Base-by-base conservation (phyloP, 2,888 invertebrate genomes). In the Malacosoma neustria region DNA sequence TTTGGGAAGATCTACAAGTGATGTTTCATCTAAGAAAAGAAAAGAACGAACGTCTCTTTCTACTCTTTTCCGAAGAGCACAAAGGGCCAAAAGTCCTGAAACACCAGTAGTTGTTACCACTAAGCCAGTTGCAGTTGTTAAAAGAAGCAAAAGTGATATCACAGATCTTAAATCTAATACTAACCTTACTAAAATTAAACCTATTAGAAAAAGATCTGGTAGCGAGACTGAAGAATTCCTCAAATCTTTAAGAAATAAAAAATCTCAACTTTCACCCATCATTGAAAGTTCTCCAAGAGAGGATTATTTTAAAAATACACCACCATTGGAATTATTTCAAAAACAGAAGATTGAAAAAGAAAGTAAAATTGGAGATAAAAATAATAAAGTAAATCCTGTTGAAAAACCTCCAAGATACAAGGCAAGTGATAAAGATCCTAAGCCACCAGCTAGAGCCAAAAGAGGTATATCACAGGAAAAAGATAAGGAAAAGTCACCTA, bases 201-300 rank as follows among this genome's bases (percentile, higher is more conserved):
- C 85, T 3, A 73, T 87, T 33, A 77, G 89, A 11, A 90, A 90
- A 66, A 76, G 89, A 54, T 81, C 88, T 38, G 89, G 89, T 33
- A 89, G 88, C 61, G 89, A 89, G 63, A 87, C 87, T 48, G 89
- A 90, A 53, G 88, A 89, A 48, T 87, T 87, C 45, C 63, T 86
- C 6, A 87, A 87, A 47, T 86, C 86, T 2, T 69, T 79, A 13
- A 72, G 79, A 47, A 87, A 88, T 38, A 89, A 88, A 47, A 91
- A 92, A 58, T 85, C 90, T 39, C 93, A 92, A 57, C 64, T 94
- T 12, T 93, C 93, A 5, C 94, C 94, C 1, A 94, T 94, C 35
- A 93, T 93, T 46, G 94, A 94, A 72, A 90, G 90, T 44, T 88
- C 91, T 7, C 92, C 90, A 11, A 86, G 90, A 46, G 92, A 92